Evolutionary conservation across 2,113 vertebrate genomes (phyloP).

Genomic region (Rhizomys pruinosus): DNA sequence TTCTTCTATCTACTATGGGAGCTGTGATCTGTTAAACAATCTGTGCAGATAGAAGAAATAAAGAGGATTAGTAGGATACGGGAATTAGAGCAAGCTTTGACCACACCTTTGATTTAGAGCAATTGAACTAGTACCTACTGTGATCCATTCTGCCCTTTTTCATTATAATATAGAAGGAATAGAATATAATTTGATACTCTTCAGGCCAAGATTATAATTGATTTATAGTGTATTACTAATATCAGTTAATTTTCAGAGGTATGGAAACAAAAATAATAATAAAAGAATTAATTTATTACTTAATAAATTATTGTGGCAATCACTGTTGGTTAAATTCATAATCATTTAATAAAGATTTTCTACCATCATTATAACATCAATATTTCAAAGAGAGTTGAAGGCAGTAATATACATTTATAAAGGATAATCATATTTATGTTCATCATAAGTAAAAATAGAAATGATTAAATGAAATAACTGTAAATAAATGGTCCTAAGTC

Average conservation of each 20-base stretch:
- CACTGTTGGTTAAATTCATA: neutral
- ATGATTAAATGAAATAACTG: neutral
- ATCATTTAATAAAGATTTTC: neutral
- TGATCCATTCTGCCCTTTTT: neutral
- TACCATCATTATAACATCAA: neutral
- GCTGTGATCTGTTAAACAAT: neutral
- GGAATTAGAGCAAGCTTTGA: neutral
- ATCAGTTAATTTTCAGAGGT: neutral
- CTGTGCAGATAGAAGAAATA: neutral
- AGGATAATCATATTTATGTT: neutral
- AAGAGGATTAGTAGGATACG: neutral
- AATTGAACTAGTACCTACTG: neutral
- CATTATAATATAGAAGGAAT: neutral
- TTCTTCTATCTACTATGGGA: neutral
- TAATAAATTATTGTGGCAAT: neutral
- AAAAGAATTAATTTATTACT: neutral
- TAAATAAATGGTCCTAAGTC: neutral
- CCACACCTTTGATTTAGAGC: neutral
- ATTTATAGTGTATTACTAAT: neutral
- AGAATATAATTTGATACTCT: neutral
- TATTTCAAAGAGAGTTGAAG: neutral
- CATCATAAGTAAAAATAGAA: slow-evolving; percentile 7
- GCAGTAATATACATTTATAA: neutral
- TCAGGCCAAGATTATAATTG: neutral
- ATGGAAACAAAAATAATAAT: neutral